These are phyloP conservation scores for Ciconia nigra DNA, from an alignment of 2,797 vertebrate genomes.

Conservation along the genomic window DNA sequence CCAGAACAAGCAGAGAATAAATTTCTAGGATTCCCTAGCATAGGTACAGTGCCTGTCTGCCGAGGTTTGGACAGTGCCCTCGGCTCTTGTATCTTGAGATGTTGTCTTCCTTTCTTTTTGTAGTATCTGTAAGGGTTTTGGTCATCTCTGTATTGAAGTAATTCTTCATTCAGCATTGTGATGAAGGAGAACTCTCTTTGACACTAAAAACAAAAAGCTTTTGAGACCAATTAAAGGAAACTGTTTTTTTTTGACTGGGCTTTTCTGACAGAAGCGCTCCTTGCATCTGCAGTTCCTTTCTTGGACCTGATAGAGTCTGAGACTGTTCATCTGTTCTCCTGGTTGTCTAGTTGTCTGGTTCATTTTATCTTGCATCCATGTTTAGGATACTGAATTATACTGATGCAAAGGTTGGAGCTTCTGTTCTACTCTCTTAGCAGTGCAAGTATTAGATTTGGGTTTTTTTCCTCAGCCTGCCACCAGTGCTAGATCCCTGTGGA, in stretches of 20 bases:
- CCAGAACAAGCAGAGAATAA: not conserved
- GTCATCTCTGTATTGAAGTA: not conserved
- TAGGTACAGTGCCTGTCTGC: not conserved
- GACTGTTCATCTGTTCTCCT: not conserved
- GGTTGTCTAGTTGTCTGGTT: not conserved
- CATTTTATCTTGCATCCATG: not conserved
- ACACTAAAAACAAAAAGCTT: not conserved
- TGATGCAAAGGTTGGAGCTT: not conserved
- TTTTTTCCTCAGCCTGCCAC: not conserved
- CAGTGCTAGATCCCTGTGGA: not conserved
- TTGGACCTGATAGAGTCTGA: not conserved
- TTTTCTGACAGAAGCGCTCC: not conserved
- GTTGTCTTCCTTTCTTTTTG: not conserved
- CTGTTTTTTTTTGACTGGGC: not conserved
- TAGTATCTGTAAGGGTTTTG: not conserved
- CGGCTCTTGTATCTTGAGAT: not conserved
- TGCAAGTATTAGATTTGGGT: not conserved
- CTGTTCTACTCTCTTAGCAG: not conserved
- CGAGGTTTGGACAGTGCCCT: not conserved
- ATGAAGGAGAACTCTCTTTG: not conserved
- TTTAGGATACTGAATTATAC: not conserved
- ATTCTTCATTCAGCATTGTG: not conserved
- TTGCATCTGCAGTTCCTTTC: not conserved
- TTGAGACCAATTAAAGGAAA: not conserved
- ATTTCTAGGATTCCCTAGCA: not conserved